Evolutionary conservation across 2,797 vertebrate genomes (phyloP).

Genomic region (Thripadectes ignobilis): DNA sequence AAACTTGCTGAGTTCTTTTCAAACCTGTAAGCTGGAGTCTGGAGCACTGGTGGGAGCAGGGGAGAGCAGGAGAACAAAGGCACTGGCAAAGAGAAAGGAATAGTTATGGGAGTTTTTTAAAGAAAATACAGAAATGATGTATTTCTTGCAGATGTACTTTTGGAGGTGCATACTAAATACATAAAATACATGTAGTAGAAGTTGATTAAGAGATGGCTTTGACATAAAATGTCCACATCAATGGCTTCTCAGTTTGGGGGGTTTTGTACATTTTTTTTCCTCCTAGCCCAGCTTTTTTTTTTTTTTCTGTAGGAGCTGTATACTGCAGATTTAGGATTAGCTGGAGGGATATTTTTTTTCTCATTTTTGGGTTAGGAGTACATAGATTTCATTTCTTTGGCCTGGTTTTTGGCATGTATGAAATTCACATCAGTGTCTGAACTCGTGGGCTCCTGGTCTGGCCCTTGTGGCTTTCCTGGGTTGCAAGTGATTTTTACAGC

Average conservation of each 20-base stretch:
- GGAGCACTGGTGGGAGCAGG: neutral
- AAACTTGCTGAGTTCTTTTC: neutral
- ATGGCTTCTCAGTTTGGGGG: neutral
- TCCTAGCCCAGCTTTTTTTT: neutral
- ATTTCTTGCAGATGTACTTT: neutral
- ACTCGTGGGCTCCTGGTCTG: neutral
- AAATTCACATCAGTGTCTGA: neutral
- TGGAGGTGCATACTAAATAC: neutral
- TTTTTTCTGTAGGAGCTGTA: neutral
- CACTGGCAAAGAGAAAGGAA: accelerated
- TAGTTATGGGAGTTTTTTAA: neutral
- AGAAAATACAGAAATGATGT: neutral
- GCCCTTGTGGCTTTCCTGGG: neutral
- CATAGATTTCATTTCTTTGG: neutral
- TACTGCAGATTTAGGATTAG: neutral
- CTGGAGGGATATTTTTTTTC: neutral
- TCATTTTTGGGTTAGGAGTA: neutral
- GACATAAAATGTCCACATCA: neutral
- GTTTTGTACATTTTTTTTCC: neutral
- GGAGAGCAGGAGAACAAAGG: neutral
- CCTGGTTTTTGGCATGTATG: accelerated
- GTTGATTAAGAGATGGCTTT: neutral
- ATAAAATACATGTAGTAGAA: neutral
- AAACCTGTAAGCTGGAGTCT: neutral
- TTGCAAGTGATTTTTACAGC: neutral